Percentiles rank a stretch among this genome's conserved stretches.
These are phyloP conservation scores for Simalia tracyae DNA, from an alignment of 2,797 vertebrate species.

Conservation along the genomic window DNA sequence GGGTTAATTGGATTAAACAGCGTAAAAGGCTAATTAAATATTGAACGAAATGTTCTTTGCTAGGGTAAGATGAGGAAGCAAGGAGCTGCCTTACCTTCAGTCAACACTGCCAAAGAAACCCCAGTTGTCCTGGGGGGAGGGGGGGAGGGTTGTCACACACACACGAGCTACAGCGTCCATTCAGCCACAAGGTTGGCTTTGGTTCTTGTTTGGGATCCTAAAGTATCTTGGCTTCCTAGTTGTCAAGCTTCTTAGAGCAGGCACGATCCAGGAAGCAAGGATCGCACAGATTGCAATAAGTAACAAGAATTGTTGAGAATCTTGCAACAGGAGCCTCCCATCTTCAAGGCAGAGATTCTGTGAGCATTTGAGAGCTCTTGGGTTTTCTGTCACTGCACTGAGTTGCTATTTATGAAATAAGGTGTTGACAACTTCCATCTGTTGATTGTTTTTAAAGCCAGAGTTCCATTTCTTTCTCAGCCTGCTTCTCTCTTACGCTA, in stretches of 20 bases:
- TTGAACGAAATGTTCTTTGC: slow-evolving; percentile 11
- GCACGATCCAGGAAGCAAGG: neutral
- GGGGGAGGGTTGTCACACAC: neutral
- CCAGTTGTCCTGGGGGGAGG: neutral
- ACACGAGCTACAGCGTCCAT: neutral
- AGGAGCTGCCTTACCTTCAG: neutral
- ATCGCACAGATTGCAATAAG: neutral
- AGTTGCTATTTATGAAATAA: too few relatives aligned
- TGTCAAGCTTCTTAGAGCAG: neutral
- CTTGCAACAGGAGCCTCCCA: too few relatives aligned
- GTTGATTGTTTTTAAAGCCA: neutral
- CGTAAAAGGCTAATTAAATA: slow-evolving; percentile 21
- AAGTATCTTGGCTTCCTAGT: too few relatives aligned
- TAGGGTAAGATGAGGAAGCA: neutral
- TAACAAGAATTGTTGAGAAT: too few relatives aligned
- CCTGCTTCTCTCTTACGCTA: neutral
- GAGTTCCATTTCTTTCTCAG: too few relatives aligned
- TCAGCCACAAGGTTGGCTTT: too few relatives aligned
- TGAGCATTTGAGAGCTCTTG: too few relatives aligned
- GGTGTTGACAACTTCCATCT: too few relatives aligned
- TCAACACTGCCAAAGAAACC: slow-evolving; percentile 12
- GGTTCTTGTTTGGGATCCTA: neutral
- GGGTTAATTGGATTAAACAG: slow-evolving; percentile 39
- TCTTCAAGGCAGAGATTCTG: too few relatives aligned
- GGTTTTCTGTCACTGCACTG: too few relatives aligned